A percentile compares a stretch with the other conserved stretches of the same genome.
phyloP scores from a whole-genome alignment of 2,888 invertebrate genomes.

The Torymus aiolomorphi region DNA sequence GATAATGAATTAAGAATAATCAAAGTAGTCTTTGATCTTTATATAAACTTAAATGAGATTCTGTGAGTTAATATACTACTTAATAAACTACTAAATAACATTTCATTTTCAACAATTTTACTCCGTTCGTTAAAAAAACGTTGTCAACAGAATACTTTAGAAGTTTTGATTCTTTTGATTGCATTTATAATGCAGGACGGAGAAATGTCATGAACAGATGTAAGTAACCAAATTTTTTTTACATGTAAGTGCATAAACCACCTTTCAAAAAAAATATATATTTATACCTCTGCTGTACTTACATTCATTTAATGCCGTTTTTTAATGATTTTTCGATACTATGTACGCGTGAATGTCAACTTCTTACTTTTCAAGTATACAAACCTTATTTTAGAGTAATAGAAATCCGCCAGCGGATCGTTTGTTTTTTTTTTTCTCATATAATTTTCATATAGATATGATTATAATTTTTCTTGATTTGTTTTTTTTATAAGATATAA shows the following conservation, averaged over 20 bases:
- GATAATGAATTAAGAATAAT: not conserved
- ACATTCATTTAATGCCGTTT: too few species aligned
- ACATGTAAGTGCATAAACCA: too few species aligned
- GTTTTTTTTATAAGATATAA: slow-evolving; percentile 19
- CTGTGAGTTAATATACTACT: not conserved
- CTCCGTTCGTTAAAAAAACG: not conserved
- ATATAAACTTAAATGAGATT: slow-evolving; percentile 1
- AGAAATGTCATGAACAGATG: not conserved
- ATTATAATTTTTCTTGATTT: slow-evolving; percentile 5
- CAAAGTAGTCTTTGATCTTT: not conserved
- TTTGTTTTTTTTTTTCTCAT: not conserved
- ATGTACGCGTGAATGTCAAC: not conserved
- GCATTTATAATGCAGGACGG: not conserved
- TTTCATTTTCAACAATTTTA: not conserved
- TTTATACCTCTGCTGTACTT: too few species aligned
- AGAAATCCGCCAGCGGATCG: slow-evolving; percentile 2
- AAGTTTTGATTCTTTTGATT: not conserved
- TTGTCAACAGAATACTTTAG: slow-evolving; percentile 5
- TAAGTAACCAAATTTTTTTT: slow-evolving; percentile 14
- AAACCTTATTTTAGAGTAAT: slow-evolving; percentile 16
- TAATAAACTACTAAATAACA: slow-evolving; percentile 10
- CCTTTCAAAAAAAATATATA: too few species aligned
- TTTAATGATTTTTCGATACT: not conserved
- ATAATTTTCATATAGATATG: slow-evolving; percentile 1
- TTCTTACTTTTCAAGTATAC: slow-evolving; percentile 18